These are phyloP conservation scores for Hypotaenidia philippensis DNA, from an alignment of 2,797 vertebrate species.

Conservation along the genomic window DNA sequence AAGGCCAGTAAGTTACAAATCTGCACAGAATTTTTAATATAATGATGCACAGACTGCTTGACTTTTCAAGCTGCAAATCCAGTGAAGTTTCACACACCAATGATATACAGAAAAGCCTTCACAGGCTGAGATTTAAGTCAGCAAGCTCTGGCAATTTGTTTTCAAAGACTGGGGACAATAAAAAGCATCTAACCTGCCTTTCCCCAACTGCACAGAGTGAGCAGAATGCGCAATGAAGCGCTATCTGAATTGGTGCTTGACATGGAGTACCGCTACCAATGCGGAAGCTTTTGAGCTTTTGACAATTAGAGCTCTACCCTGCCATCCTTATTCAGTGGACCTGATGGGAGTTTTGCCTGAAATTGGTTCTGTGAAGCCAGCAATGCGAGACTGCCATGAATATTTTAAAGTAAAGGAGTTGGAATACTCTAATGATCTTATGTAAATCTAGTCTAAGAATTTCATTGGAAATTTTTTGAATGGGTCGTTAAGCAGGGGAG, in stretches of 20 bases:
- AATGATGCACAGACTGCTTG: neutral
- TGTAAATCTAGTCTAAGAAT: constrained; percentile 63
- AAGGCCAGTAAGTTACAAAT: neutral
- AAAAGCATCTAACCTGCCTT: neutral
- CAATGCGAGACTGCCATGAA: constrained; percentile 62
- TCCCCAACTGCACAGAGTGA: neutral
- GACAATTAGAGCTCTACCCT: constrained; percentile 52
- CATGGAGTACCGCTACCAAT: neutral
- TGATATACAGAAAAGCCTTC: neutral
- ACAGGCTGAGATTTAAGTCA: neutral
- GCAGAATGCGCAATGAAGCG: neutral
- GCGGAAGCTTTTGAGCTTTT: constrained; percentile 12
- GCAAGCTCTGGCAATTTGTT: neutral
- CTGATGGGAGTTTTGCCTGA: constrained; percentile 52
- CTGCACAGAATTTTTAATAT: neutral
- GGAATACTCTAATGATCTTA: constrained; percentile 62
- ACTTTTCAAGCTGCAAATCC: neutral
- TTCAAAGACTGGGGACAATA: neutral
- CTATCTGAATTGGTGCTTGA: neutral
- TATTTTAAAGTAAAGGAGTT: constrained; percentile 71
- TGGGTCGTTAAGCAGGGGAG: constrained; percentile 61
- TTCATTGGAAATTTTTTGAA: constrained; percentile 45
- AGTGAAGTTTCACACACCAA: neutral
- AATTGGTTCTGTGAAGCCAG: constrained; percentile 59
- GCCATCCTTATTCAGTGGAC: constrained; percentile 19